Percentiles rank a stretch among this genome's conserved stretches.
Evolutionary conservation across 2,113 vertebrate species (phyloP).

Genomic region (Bubalus kerabau): DNA sequence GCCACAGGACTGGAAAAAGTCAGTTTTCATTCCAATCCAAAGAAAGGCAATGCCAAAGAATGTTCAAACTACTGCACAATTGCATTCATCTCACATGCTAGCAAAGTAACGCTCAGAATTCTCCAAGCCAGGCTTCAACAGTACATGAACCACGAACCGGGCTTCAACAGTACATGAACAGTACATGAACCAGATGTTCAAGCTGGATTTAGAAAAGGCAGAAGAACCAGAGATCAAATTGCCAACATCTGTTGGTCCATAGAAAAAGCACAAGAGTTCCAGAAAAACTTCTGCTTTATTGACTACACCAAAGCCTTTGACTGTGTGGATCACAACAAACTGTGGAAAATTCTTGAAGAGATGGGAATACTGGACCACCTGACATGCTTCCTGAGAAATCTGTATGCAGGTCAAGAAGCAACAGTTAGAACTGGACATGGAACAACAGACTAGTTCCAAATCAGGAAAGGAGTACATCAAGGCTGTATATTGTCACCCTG

Average conservation of each 20-base stretch:
- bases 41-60: background rate
- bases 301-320: background rate
- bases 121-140: background rate
- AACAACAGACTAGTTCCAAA: background rate
- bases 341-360: background rate
- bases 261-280: background rate
- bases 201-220: background rate
- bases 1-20: background rate
- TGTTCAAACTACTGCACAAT: background rate
- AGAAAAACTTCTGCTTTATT: background rate
- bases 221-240: background rate
- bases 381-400: background rate
- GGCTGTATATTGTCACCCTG: background rate
- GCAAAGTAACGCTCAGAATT: background rate
- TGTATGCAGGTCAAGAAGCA: background rate
- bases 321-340: background rate
- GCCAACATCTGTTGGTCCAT: background rate
- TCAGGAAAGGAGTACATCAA: background rate
- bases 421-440: background rate
- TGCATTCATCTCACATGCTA: background rate
- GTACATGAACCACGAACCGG: background rate
- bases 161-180: background rate
- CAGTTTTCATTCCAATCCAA: background rate
- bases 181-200: background rate
- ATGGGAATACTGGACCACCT: background rate